Evolutionary conservation across 2,888 invertebrate species (phyloP).

Genomic region (Balanococcus diminutus): DNA sequence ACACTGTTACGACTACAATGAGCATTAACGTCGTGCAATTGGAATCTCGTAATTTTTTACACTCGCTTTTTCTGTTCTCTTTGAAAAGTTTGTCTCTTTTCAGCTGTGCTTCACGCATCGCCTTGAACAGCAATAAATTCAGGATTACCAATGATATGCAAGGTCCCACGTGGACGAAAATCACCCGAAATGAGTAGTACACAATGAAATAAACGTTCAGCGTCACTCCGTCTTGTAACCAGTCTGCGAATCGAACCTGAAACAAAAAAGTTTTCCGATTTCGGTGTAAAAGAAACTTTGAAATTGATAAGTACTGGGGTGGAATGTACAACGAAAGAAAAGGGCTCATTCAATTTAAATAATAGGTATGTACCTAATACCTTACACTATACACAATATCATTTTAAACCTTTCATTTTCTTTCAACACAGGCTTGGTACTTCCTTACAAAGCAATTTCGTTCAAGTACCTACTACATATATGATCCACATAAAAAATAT

Average conservation of each 20-base stretch:
- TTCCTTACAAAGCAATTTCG: neutral
- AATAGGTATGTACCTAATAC: too few relatives aligned
- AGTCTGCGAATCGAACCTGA: constrained; percentile 69
- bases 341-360: too few relatives aligned
- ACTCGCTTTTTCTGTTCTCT: constrained; percentile 79
- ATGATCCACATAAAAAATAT: neutral
- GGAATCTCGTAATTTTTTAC: constrained; percentile 77
- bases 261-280: neutral
- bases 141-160: constrained; percentile 87
- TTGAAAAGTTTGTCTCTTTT: constrained; percentile 78
- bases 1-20: constrained; percentile 84
- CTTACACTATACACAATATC: too few relatives aligned
- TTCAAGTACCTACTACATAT: too few relatives aligned
- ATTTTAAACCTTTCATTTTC: too few relatives aligned
- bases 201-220: constrained; percentile 79
- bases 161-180: constrained; percentile 90
- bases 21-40: constrained; percentile 88
- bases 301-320: neutral
- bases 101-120: constrained; percentile 82
- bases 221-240: constrained; percentile 73
- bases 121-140: constrained; percentile 83
- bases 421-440: too few relatives aligned
- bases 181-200: constrained; percentile 83
- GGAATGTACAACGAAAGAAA: too few relatives aligned
- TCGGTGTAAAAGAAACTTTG: neutral